Base-by-base conservation (phyloP, 1,140 invertebrate species). In the Maniola jurtina region DNA sequence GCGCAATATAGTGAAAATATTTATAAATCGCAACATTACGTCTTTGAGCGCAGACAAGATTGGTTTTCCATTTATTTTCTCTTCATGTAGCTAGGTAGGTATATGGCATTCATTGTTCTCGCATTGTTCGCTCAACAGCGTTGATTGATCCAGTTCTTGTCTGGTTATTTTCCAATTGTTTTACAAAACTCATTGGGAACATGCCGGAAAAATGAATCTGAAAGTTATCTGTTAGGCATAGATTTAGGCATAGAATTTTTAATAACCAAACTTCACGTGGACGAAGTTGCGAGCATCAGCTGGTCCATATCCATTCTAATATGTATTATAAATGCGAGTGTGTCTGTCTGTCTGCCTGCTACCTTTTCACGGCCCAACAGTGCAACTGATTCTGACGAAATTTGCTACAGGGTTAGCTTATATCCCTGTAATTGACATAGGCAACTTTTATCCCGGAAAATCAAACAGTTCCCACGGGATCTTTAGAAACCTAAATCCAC, bases 121-220 rank as follows among this genome's bases (percentile, higher is more conserved):
- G 42, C 11, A 45, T 45, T 11, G 42, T n/a, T 45, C 42, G 42
- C 42, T 45, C 42, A 45, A 45, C 13, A 45, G 42, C 42, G 2
- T n/a, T 45, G 42, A 45, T 45, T 45, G 42, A 45, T 45, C 42
- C 9, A 45, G 5, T 45, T 45, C 42, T 45, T 45, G 42, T 45
- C 13, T 8, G 13, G 42, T 13, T 8, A n/a, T 45, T 45, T 45
- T 45, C 13, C 42, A 8, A 45, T 45, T 6, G 38, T 6, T 38
- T 38, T 38, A 9, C 38, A 45, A 1, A 45, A 13, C 42, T 13
- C 42, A 13, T 1, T 13, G 42, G 1, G 9, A 45, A n/a, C 13
- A 11, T 45, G 42, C 13, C 42, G 5, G 1, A 45, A n/a, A 45
- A 11, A 45, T 11, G 42, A 9, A 45, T 13, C 9, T n/a, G 42